Conservation (phyloP, 2,113 vertebrate species). For the Morone chrysops region DNA sequence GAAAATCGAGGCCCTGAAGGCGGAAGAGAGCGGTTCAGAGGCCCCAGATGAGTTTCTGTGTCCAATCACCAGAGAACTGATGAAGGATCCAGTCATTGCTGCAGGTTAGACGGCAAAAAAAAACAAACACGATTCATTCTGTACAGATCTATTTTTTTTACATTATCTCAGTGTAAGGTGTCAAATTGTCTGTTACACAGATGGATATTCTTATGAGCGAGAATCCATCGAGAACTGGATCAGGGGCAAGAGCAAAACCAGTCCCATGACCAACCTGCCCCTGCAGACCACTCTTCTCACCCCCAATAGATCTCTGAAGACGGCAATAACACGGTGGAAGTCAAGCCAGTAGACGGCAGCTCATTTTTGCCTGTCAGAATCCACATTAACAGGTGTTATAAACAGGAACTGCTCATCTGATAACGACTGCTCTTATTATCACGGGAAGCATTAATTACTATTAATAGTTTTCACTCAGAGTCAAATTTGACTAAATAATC, state of each 20-base stretch:
- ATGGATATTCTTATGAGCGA: slow-evolving; percentile 94
- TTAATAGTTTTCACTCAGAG: background rate
- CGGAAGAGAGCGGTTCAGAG: slow-evolving; percentile 67
- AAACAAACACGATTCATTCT: background rate
- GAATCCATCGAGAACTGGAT: slow-evolving; percentile 94
- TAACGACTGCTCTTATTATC: background rate
- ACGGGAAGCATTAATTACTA: background rate
- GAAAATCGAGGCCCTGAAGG: slow-evolving; percentile 87
- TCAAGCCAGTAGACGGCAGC: slow-evolving; percentile 58
- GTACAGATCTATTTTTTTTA: background rate
- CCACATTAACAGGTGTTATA: background rate
- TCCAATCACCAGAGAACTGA: slow-evolving; percentile 90
- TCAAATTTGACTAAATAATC: background rate
- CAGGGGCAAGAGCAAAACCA: slow-evolving; percentile 87
- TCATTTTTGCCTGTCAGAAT: background rate
- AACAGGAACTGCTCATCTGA: background rate
- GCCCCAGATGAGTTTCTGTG: slow-evolving; percentile 91
- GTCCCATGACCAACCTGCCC: slow-evolving; percentile 94
- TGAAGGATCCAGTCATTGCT: slow-evolving; percentile 91
- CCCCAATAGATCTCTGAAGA: slow-evolving; percentile 93
- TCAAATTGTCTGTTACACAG: slow-evolving; percentile 73
- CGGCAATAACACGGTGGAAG: slow-evolving; percentile 90
- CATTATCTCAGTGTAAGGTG: background rate
- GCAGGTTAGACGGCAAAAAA: slow-evolving; percentile 83
- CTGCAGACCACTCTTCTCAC: slow-evolving; percentile 87